These are phyloP conservation scores for Gymnocypris eckloni DNA, from an alignment of 2,797 vertebrate species.

Conservation along the genomic window DNA sequence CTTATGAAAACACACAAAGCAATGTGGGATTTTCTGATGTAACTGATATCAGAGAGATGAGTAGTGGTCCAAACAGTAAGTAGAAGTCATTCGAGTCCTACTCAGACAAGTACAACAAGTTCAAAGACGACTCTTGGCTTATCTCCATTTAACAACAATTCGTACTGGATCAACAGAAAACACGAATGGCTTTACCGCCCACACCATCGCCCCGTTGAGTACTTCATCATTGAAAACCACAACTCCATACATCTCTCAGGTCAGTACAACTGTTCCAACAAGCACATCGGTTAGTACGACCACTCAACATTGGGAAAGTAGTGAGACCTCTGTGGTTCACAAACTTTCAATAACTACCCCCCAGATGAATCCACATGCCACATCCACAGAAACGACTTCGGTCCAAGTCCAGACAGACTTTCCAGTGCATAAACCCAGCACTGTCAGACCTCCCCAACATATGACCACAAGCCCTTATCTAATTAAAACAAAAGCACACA, in stretches of 20 bases:
- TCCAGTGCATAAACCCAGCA: slow-evolving; percentile 8
- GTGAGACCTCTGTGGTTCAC: not conserved
- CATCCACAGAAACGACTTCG: slow-evolving; percentile 22
- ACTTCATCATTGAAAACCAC: slow-evolving; percentile 5
- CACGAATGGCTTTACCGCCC: not conserved
- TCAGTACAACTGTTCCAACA: not conserved
- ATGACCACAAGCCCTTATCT: slow-evolving; percentile 33
- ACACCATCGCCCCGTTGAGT: too few species aligned
- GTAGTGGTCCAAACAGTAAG: not conserved
- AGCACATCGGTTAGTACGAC: not conserved
- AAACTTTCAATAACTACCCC: not conserved
- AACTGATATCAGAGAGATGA: not conserved
- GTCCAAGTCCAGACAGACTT: slow-evolving; percentile 8
- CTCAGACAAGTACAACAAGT: slow-evolving; percentile 8
- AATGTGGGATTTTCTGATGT: not conserved
- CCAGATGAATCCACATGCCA: not conserved
- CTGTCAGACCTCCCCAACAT: slow-evolving; percentile 4
- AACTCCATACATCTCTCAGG: slow-evolving; percentile 7
- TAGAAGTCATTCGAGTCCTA: slow-evolving; percentile 1
- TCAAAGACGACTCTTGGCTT: slow-evolving; percentile 4
- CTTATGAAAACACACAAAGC: not conserved
- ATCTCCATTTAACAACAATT: not conserved
- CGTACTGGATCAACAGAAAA: not conserved
- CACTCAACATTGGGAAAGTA: slow-evolving; percentile 1
- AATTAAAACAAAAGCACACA: slow-evolving; percentile 30